A percentile compares a stretch with the other conserved stretches of the same genome.
phyloP scores from a whole-genome alignment of 2,113 vertebrate species.

The Laticauda laticaudata region DNA sequence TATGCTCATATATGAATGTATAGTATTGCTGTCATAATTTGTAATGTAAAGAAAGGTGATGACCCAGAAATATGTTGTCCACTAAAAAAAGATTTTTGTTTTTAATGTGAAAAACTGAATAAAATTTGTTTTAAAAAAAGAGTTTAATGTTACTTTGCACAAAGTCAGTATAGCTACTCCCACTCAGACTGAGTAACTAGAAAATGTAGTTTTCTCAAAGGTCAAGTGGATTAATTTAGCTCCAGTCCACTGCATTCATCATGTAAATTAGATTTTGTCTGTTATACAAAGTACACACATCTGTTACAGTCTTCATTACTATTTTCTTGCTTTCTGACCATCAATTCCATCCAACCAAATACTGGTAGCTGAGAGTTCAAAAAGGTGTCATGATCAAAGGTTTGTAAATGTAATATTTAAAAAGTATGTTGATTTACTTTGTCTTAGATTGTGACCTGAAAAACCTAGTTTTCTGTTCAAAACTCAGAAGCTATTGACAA shows the following conservation, averaged over 20 bases:
- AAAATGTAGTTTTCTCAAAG: neutral
- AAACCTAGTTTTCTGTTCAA: neutral
- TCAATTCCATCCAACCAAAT: neutral
- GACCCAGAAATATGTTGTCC: no score
- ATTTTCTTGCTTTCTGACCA: neutral
- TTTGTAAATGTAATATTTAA: neutral
- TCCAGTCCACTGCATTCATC: neutral
- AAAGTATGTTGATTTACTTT: neutral
- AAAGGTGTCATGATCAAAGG: neutral
- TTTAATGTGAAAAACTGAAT: no score
- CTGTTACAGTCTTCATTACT: neutral
- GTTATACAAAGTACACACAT: neutral
- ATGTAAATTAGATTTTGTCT: neutral
- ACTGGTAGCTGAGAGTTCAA: neutral
- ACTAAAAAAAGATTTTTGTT: no score
- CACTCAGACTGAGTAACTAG: neutral
- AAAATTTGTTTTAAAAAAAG: neutral
- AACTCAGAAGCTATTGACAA: neutral
- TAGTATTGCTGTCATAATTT: no score
- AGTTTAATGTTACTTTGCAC: neutral
- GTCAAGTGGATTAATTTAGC: neutral
- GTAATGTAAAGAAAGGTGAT: no score
- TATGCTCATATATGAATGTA: no score
- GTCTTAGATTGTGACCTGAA: neutral
- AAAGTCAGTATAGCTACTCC: neutral